phyloP scores from a whole-genome alignment of 1,140 invertebrate species.

The Drosophila ercepeae region DNA sequence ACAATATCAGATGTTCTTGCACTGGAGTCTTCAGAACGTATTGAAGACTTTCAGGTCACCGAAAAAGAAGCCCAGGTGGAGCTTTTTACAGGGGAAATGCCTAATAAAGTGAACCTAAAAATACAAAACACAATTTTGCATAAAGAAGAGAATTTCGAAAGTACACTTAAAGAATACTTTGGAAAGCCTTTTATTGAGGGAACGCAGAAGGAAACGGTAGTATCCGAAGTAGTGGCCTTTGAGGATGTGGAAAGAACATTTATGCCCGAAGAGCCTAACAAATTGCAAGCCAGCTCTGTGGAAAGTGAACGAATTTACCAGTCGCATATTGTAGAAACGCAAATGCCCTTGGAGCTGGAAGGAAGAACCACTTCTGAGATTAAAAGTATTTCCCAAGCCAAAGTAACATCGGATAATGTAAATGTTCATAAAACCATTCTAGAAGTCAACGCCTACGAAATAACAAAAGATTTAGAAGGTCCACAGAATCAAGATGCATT shows the following conservation, averaged over 20 bases:
- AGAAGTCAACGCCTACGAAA: slow-evolving; percentile 50
- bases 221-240: slow-evolving; percentile 50
- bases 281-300: background rate
- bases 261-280: background rate
- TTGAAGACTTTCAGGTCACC: slow-evolving; percentile 1
- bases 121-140: slow-evolving; percentile 40
- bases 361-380: background rate
- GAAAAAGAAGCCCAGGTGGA: slow-evolving; percentile 24
- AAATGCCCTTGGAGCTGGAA: slow-evolving; percentile 37
- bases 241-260: slow-evolving; percentile 44
- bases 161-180: slow-evolving; percentile 13
- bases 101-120: slow-evolving; percentile 47
- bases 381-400: slow-evolving; percentile 22
- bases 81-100: slow-evolving; percentile 2
- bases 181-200: slow-evolving; percentile 67
- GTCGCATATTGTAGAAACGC: slow-evolving; percentile 20
- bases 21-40: slow-evolving; percentile 32
- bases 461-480: slow-evolving; percentile 24
- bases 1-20: slow-evolving; percentile 30
- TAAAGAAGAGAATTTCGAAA: slow-evolving; percentile 45
- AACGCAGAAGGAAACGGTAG: slow-evolving; percentile 46
- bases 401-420: slow-evolving; percentile 10
- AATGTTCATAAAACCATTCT: slow-evolving; percentile 51
- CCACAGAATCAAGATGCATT: background rate
- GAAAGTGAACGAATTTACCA: slow-evolving; percentile 9